These are phyloP conservation scores for Pseudoips prasinana DNA, from an alignment of 2,888 invertebrate species.

Conservation along the genomic window DNA sequence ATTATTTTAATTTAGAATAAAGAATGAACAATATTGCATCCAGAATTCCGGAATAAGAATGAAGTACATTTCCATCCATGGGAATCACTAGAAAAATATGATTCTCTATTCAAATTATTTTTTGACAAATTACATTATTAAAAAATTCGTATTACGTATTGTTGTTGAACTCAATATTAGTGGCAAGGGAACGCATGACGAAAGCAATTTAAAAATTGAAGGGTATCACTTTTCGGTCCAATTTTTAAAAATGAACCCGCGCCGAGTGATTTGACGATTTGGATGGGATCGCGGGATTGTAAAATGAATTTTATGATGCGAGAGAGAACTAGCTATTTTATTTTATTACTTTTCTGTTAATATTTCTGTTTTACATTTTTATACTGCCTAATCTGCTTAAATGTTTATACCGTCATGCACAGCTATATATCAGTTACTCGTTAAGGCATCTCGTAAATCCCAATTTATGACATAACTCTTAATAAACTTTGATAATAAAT, in stretches of 20 bases:
- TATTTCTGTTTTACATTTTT: slow-evolving; percentile 16
- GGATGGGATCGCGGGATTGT: slow-evolving; percentile 53
- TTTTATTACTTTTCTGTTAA: slow-evolving; percentile 20
- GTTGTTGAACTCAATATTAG: slow-evolving; percentile 53
- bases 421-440: slow-evolving; percentile 28
- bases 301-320: slow-evolving; percentile 61
- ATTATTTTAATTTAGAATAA: too few relatives aligned
- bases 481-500: slow-evolving; percentile 33
- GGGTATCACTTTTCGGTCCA: slow-evolving; percentile 77
- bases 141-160: slow-evolving; percentile 43
- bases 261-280: slow-evolving; percentile 76
- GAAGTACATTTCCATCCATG: too few relatives aligned
- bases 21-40: too few relatives aligned
- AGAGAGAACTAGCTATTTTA: slow-evolving; percentile 46
- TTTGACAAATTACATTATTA: slow-evolving; percentile 41
- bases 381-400: slow-evolving; percentile 17
- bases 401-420: slow-evolving; percentile 22
- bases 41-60: too few relatives aligned
- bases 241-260: slow-evolving; percentile 75
- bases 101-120: slow-evolving; percentile 30
- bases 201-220: slow-evolving; percentile 78
- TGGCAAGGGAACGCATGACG: slow-evolving; percentile 75
- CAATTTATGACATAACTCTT: slow-evolving; percentile 37
- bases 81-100: too few relatives aligned
- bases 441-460: slow-evolving; percentile 29